Conservation (phyloP, 2,113 vertebrate species). For the Albula goreensis region DNA sequence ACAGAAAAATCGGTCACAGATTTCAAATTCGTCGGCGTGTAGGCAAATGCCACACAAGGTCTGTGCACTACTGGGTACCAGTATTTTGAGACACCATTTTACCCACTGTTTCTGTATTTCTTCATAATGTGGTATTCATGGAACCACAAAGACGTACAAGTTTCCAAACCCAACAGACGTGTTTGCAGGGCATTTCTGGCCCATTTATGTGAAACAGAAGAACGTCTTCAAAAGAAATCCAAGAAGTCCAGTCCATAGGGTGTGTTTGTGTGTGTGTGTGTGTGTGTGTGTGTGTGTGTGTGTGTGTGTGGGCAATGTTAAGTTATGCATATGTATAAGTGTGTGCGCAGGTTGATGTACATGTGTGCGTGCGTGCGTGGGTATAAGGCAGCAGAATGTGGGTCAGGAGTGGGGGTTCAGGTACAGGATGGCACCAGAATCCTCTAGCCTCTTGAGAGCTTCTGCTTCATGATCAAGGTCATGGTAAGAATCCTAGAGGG, state of each 20-base stretch:
- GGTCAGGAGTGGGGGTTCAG: constrained; percentile 63
- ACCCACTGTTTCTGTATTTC: not conserved
- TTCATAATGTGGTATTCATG: not conserved
- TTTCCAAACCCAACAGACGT: not conserved
- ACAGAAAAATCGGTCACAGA: not conserved
- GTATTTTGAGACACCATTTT: not conserved
- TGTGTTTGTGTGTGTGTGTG: not conserved
- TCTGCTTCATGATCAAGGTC: constrained; percentile 64
- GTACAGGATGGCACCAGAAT: constrained; percentile 59
- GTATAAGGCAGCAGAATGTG: no score
- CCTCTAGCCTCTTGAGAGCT: constrained; percentile 67
- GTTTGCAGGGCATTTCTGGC: not conserved
- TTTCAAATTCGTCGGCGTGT: no score
- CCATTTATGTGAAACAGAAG: not conserved
- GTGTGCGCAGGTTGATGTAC: not conserved
- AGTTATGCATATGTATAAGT: not conserved
- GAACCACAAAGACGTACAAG: not conserved
- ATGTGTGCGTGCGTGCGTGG: not conserved
- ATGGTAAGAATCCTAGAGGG: constrained; percentile 67
- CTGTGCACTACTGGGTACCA: not conserved
- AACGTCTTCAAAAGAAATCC: not conserved
- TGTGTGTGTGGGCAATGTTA: not conserved
- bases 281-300: not conserved
- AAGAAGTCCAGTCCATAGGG: not conserved
- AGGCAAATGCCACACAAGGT: not conserved